Evolutionary conservation across 2,113 vertebrate species (phyloP), one percentile per base, ranked within the genome.

Genomic region (Siniperca knerii): DNA sequence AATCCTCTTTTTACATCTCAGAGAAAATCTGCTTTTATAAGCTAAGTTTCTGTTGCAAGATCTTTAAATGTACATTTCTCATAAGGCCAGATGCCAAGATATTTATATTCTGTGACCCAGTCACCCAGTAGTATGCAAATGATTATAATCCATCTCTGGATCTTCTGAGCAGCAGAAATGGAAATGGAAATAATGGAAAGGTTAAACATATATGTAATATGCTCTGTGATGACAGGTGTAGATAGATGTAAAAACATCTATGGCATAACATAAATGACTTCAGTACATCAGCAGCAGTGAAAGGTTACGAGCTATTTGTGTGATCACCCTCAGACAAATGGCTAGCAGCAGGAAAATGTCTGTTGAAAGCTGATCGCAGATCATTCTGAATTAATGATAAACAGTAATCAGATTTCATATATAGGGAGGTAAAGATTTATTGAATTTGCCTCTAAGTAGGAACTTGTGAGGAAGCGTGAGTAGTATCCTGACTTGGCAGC

Each of bases 401-500:
- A 61, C n/a, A 62, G 23, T 25, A 23, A 16, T 61, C 21, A 67
- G n/a, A 76, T 42, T 75, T 81, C 37, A 67, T 21, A 67, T 21
- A 71, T 0, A 48, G 33, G 8, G 4, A 64, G 21, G 21, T 21
- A 3, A 42, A 33, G 13, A 69, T 25, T 40, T 40, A 66, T 54
- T 80, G 29, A 61, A 37, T 35, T 40, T 70, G 6, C 21, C 57
- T 72, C 25, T 46, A 11, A n/a, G 20, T 6, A 40, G 42, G n/a
- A 66, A 42, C 37, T 18, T 16, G 21, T 40, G 42, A 67, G 72
- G 55, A 70, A 4, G n/a, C 25, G 62, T 2, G n/a, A 48, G 48
- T 20, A 11, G 50, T 20, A 16, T 54, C 42, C 66, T 57, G 42
- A 44, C 66, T 58, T 77, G 81, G 61, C 75, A 82, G 71, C 58